phyloP scores from a whole-genome alignment of 2,113 vertebrate species.

The Chinchilla lanigera region DNA sequence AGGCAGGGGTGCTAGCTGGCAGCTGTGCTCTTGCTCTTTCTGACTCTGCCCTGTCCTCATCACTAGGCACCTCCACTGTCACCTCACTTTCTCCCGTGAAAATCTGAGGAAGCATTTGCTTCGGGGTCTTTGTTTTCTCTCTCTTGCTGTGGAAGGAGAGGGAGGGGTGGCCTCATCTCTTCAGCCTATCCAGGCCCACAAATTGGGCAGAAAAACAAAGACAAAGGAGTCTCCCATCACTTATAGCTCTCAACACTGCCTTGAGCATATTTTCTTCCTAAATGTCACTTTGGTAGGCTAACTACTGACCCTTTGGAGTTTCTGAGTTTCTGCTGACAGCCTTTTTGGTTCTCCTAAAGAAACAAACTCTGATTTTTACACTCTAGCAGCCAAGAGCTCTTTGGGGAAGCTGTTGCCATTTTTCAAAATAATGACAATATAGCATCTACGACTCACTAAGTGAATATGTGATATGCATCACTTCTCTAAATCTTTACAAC shows the following conservation, averaged over 20 bases:
- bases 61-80: background rate
- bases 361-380: constrained; percentile 13
- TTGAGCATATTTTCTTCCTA: constrained; percentile 42
- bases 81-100: background rate
- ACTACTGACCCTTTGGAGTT: background rate
- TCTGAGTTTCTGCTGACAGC: background rate
- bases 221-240: background rate
- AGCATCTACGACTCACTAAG: background rate
- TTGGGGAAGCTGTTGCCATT: background rate
- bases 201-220: constrained; percentile 62
- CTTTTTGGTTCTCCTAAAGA: background rate
- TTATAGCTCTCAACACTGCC: background rate
- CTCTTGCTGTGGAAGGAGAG: background rate
- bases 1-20: background rate
- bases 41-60: background rate
- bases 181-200: constrained; percentile 32
- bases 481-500: background rate
- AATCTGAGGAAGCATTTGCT: background rate
- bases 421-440: background rate
- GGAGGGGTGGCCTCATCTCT: background rate
- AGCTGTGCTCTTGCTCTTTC: background rate
- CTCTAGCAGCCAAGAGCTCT: background rate
- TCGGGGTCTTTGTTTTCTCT: background rate
- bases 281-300: background rate
- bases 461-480: background rate